Base-by-base conservation (phyloP, 1,140 invertebrate genomes). In the Lerema accius region DNA sequence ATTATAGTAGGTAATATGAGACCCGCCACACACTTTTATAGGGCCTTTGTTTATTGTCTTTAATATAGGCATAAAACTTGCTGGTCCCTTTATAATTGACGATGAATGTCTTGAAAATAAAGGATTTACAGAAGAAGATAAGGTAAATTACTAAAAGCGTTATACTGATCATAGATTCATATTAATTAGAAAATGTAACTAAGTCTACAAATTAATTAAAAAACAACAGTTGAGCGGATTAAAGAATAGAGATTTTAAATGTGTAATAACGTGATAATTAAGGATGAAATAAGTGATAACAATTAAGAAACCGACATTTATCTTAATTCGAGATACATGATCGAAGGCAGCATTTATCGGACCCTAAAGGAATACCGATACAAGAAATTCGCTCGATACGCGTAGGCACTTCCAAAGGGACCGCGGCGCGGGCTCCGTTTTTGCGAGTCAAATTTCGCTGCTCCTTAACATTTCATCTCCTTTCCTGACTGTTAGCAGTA, bases 401-500 rank as follows among this genome's bases (percentile, higher is more conserved):
- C 69, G 67, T 51, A 71, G 86, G 81, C 67, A 86, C 83, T 83
- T 75, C 59, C 64, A 76, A 77, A 69, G 63, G 65, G 64, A 67
- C 73, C 69, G 73, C 70, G 49, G 48, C 66, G 68, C 55, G 62
- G 67, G 46, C 39, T 16, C 28, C 23, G 63, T 85, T 88, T 86
- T 86, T 86, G 71, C 79, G 56, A 64, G 58, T 71, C 69, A 70
- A 72, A 78, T 78, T 80, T 82, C 55, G 74, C 71, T 78, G 73
- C 72, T 70, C 67, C 65, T 74, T 68, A 65, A 26, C 60, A 63
- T 72, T 67, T 69, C 59, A 69, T 78, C 70, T 71, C 61, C 72
- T 74, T 77, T 70, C 65, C 70, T 76, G 76, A 76, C 64, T 76
- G 48, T 71, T 64, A 63, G 62, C 70, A 62, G 71, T 76, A 84